Evolutionary conservation across 2,888 invertebrate species (phyloP), one percentile per base, ranked within the genome.

Genomic region (Choreutis nemorana): DNA sequence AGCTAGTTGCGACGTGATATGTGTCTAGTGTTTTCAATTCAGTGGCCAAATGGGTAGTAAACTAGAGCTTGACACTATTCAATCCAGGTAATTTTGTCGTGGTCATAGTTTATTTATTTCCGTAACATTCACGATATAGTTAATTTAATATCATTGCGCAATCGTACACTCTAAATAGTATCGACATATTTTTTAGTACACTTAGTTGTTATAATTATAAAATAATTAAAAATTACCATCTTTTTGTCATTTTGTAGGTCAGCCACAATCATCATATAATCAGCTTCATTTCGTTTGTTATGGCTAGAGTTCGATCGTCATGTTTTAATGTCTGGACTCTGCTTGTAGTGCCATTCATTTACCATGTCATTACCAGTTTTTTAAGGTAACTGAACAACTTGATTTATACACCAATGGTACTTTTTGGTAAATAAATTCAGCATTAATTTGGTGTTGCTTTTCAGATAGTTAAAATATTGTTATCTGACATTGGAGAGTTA

Each of bases 41-140:
- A 48, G 52, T 53, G 52, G 42, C 48, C 70, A 68, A 68, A 77
- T 77, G 77, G 75, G 59, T 60, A 73, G 62, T 62, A 70, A 75
- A 67, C 45, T 71, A 44, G 63, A 65, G 41, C 39, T 64, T 36
- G 48, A 59, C 33, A 49, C 58, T 30, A 44, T 62, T 41, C 57
- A 61, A 53, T 53, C 70, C 67, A 68, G 72, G 75, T 77, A 53
- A 27, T 12, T 30, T 28, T 23, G 3, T 18, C 6, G 9, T 2
- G 21, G n/a, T n/a, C n/a, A n/a, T n/a, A n/a, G n/a, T n/a, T n/a
- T n/a, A n/a, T n/a, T n/a, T n/a, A n/a, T n/a, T n/a, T n/a, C n/a
- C n/a, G n/a, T n/a, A n/a, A n/a, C n/a, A n/a, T n/a, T n/a, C n/a
- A n/a, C n/a, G n/a, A n/a, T n/a, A n/a, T n/a, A n/a, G n/a, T n/a